These are phyloP conservation scores for Rhinoderma darwinii DNA, from an alignment of 2,113 vertebrate species.

Conservation along the genomic window DNA sequence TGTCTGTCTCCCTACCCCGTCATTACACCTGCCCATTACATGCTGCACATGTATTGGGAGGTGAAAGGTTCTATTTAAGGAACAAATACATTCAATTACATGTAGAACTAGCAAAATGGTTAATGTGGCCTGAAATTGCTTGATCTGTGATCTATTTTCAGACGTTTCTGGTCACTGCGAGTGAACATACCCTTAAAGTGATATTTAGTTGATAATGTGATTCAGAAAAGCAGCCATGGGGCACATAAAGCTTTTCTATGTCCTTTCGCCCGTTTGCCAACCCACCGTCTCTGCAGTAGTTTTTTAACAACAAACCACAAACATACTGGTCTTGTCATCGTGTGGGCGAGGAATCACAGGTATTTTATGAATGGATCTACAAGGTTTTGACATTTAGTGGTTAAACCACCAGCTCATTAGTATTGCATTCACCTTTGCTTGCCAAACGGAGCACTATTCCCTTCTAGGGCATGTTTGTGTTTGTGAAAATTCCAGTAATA, in stretches of 20 bases:
- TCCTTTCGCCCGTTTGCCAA: not conserved
- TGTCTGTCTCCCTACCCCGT: too few relatives aligned
- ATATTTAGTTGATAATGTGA: not conserved
- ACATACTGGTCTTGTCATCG: not conserved
- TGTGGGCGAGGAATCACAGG: not conserved
- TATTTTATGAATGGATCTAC: slow-evolving; percentile 47
- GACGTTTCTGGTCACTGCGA: too few relatives aligned
- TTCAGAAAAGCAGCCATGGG: not conserved
- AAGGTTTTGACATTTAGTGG: slow-evolving; percentile 27
- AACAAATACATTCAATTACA: too few relatives aligned
- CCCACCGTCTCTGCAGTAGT: not conserved
- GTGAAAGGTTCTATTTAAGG: too few relatives aligned
- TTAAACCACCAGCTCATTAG: slow-evolving; percentile 25
- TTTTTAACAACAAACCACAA: not conserved
- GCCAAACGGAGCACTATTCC: slow-evolving; percentile 32
- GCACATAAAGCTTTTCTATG: not conserved
- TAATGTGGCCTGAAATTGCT: too few relatives aligned
- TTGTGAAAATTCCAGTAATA: slow-evolving; percentile 37
- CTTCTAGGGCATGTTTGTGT: slow-evolving; percentile 44
- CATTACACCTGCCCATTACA: too few relatives aligned
- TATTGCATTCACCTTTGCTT: slow-evolving; percentile 19
- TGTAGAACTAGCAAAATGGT: too few relatives aligned
- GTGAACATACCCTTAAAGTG: too few relatives aligned
- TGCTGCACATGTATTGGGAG: too few relatives aligned
- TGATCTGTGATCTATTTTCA: too few relatives aligned